Base-by-base conservation (phyloP, 2,888 invertebrate genomes). In the Yponomeuta plumbellus region DNA sequence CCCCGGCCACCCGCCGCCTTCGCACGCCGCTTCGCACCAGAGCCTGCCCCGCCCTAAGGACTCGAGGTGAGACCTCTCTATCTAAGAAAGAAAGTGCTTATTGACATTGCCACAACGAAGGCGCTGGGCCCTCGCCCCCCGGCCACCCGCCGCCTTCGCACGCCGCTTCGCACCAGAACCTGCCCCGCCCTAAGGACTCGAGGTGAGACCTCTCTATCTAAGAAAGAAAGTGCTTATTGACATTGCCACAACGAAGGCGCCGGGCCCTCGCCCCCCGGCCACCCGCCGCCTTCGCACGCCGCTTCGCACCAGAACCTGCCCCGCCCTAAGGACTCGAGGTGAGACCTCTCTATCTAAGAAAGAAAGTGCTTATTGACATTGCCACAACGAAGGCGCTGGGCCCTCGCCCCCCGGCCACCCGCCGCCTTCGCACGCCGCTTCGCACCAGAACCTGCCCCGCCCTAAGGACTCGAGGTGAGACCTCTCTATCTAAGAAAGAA, bases 301-400 rank as follows among this genome's bases (percentile, higher is more conserved):
- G 21, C 23, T 10, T n/a, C 13, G 39, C 62, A 78, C 66, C 70
- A 76, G 68, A 65, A 78, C 13, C 71, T 82, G 13, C 69, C 78
- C 1, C 73, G 87, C 34, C 75, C 82, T 17, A 88, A 88, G 72
- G 88, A 88, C 70, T 83, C 86, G 8, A 85, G 88, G 88, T 88
- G 67, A 57, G 20, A 40, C 23, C 13, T 52, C n/a, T n/a, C n/a
- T n/a, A n/a, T n/a, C n/a, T n/a, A n/a, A n/a, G n/a, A n/a, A n/a
- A n/a, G n/a, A n/a, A n/a, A n/a, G n/a, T 57, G 21, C 52, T n/a
- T 39, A 5, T 39, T 11, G 11, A 8, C 39, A 11, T 8, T 39
- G 5, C 39, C 39, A 8, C 40, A 70, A 80, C 1, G 88, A 88
- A 17, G 75, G 79, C 21, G 52, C 61, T 26, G 85, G 83, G 0